Evolutionary conservation across 2,113 vertebrate genomes (phyloP), one percentile per base, ranked within the genome.

Genomic region (Anhinga rufa): DNA sequence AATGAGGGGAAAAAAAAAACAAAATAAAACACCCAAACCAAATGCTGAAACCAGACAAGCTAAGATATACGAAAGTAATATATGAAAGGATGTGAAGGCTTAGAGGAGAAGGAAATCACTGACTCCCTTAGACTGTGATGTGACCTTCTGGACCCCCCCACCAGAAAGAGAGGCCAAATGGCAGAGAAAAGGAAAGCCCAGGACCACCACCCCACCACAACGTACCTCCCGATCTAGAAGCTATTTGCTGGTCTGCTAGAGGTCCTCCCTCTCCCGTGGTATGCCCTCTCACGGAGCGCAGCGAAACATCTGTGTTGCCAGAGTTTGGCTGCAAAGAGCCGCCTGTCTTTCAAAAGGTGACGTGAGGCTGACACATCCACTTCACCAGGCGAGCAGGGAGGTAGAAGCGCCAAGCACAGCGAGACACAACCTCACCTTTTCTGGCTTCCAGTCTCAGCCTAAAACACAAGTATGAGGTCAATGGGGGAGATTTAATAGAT

Each of bases 1-100:
- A 44, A 38, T 1, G 2, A 20, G 31, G 1, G 2, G 2, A 9
- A 29, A 14, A 0, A 55, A 46, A n/a, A 15, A 7, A 1, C 24
- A 29, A 46, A 55, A 15, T 5, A 28, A n/a, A 34, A 2, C 1
- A 1, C 2, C 16, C n/a, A 77, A 66, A 20, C 12, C 20, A 68
- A 81, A 32, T 11, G 24, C 54, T 29, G n/a, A 62, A 40, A 17
- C 9, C 7, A 77, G 55, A 4, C 20, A 14, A 51, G 24, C 8
- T 38, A 7, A 38, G 72, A 1, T 14, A 3, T 4, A 38, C 6
- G 40, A 46, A 62, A 83, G 19, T 22, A 64, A 26, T 12, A 19
- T 24, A 10, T 19, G 7, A 46, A 6, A 25, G 28, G 32, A 31
- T 68, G 25, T 10, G 25, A 34, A 81, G 21, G 19, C 28, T 49